These are phyloP conservation scores for Andrena bucephala DNA, from an alignment of 2,888 invertebrate genomes.

Conservation along the genomic window DNA sequence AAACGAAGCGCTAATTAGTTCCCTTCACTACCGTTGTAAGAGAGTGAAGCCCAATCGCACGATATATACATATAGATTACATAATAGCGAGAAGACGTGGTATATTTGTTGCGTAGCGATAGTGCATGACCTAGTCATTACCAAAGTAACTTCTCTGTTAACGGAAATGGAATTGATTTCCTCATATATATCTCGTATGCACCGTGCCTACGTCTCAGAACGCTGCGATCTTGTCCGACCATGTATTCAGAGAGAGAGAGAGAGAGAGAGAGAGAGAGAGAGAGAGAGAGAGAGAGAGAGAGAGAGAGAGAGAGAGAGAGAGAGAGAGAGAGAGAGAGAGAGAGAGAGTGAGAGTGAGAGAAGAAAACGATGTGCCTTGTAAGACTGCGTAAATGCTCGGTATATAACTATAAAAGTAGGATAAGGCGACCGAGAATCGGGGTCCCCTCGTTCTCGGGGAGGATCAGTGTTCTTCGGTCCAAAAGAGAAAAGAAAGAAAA, in stretches of 20 bases:
- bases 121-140: slow-evolving; percentile 84
- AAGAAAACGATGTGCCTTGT: slow-evolving; percentile 47
- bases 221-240: slow-evolving; percentile 42
- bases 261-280: background rate
- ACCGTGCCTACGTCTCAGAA: slow-evolving; percentile 51
- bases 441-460: slow-evolving; percentile 27
- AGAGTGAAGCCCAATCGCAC: slow-evolving; percentile 45
- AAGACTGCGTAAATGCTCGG: slow-evolving; percentile 53
- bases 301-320: background rate
- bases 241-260: slow-evolving; percentile 33
- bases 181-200: slow-evolving; percentile 54
- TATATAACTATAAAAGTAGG: slow-evolving; percentile 45
- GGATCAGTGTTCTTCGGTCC: slow-evolving; percentile 9
- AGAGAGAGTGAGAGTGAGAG: background rate
- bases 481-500: background rate
- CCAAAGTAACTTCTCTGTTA: slow-evolving; percentile 82
- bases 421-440: slow-evolving; percentile 38
- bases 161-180: slow-evolving; percentile 62
- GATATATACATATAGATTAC: slow-evolving; percentile 25
- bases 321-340: slow-evolving; percentile 21
- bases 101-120: slow-evolving; percentile 73
- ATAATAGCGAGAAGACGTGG: slow-evolving; percentile 35
- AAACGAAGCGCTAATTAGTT: slow-evolving; percentile 51
- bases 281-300: slow-evolving; percentile 25
- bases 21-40: slow-evolving; percentile 42